Base-by-base conservation (phyloP, 1,140 invertebrate genomes). In the Aphidius gifuensis region DNA sequence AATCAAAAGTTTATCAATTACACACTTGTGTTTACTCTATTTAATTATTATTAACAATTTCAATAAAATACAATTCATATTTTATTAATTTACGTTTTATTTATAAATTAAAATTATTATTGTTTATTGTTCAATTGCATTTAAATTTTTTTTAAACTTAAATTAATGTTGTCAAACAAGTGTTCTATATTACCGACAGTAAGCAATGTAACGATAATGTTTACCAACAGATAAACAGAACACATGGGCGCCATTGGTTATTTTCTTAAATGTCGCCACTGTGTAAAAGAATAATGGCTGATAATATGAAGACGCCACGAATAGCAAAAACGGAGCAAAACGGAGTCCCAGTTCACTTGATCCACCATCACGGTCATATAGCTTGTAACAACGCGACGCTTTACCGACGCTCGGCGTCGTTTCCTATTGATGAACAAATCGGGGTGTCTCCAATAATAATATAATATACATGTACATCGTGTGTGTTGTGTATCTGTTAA, bases 361-460 rank as follows among this genome's bases (percentile, higher is more conserved):
- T 66, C 70, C 74, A 74, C 77, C 77, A 79, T 79, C 73, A 68
- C 72, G 69, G 74, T 77, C 16, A 66, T 73, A 66, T 68, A 71
- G 65, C 68, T 72, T 66, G 64, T 76, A 70, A 61, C 68, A 60
- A 62, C 38, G 66, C 65, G 71, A 73, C 73, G 69, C 71, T 69
- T 79, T 79, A 79, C 77, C 77, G 76, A 79, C 77, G 77, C 76
- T 78, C 77, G 76, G 76, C 77, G 76, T 79, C 71, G 61, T 65
- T 62, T 66, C 56, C 64, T 53, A 65, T 65, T 63, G 61, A 64
- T 65, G 64, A 46, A 54, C 59, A 48, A 62, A 48, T 38, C 47
- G 46, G 39, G 46, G 38, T 60, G 23, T 32, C 23, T 61, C 61
- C 46, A 59, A 47, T 66, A 64, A 66, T 16, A 40, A 16, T 16